A percentile compares a stretch with the other conserved stretches of the same genome.
Conservation (phyloP, 30 jellyfish, hydroid and myxozoan genomes). For the Cassiopea andromeda region DNA sequence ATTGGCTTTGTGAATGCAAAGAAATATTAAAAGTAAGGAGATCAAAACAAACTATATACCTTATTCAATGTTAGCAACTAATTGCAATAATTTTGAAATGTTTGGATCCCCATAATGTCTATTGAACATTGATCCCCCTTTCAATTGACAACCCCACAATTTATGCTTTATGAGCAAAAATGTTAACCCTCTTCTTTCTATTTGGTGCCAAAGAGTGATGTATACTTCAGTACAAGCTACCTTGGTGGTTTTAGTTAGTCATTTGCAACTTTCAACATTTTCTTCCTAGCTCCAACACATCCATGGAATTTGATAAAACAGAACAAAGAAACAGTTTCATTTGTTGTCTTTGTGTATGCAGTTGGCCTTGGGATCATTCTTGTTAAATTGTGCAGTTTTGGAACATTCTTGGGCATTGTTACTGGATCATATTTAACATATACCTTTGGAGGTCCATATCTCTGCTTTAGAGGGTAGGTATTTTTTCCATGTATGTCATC, state of each 20-base stretch:
- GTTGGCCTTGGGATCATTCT: conserved; percentile 61
- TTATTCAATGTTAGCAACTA: too few relatives aligned
- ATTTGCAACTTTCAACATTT: neutral
- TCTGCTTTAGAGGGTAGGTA: conserved; percentile 76
- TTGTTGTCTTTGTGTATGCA: conserved; percentile 76
- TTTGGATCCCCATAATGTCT: too few relatives aligned
- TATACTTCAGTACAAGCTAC: too few relatives aligned
- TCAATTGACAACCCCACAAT: too few relatives aligned
- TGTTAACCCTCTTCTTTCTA: too few relatives aligned
- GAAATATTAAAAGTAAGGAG: too few relatives aligned
- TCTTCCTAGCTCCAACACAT: conserved; percentile 76
- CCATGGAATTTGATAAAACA: conserved; percentile 87
- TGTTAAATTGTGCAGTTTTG: conserved; percentile 62
- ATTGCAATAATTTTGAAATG: too few relatives aligned
- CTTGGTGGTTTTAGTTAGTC: neutral
- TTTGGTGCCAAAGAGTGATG: too few relatives aligned
- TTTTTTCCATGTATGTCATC: neutral
- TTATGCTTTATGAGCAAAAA: too few relatives aligned
- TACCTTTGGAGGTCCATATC: conserved; percentile 84
- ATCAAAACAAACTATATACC: too few relatives aligned
- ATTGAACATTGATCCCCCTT: too few relatives aligned
- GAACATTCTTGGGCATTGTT: conserved; percentile 69
- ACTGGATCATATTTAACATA: conserved; percentile 67
- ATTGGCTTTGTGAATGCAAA: too few relatives aligned
- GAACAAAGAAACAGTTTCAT: conserved; percentile 76